A percentile compares a stretch with the other conserved stretches of the same genome.
Conservation (phyloP, 2,113 vertebrate genomes). For the Corythornis cristatus region DNA sequence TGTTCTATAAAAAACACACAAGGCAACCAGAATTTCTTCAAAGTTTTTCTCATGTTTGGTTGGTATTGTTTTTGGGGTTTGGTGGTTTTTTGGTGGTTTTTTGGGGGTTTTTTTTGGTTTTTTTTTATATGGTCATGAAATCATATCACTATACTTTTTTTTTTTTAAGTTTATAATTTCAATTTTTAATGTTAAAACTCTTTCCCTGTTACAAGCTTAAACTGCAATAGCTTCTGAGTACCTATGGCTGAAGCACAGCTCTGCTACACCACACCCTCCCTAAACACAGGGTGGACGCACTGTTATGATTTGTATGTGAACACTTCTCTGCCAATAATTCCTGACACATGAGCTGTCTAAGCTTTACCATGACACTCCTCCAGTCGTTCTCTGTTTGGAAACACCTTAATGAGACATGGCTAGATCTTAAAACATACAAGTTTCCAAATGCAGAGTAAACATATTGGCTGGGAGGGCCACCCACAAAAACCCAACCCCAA, state of each 20-base stretch:
- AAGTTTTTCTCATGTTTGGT: neutral
- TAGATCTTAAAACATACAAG: neutral
- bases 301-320: slow-evolving; percentile 39
- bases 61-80: neutral
- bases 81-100: neutral
- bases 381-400: neutral
- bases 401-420: neutral
- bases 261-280: slow-evolving; percentile 51
- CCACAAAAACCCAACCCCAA: neutral
- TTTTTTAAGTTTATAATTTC: slow-evolving; percentile 27
- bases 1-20: neutral
- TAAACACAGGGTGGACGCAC: slow-evolving; percentile 74
- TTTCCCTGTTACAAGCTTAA: slow-evolving; percentile 43
- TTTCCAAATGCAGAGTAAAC: slow-evolving; percentile 5
- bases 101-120: neutral
- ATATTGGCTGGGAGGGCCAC: neutral
- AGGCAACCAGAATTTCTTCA: neutral
- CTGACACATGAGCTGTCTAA: slow-evolving; percentile 34
- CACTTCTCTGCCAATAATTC: slow-evolving; percentile 64
- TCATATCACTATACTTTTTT: neutral
- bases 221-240: slow-evolving; percentile 45
- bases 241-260: slow-evolving; percentile 7
- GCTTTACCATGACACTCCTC: slow-evolving; percentile 15
- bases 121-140: slow-evolving; percentile 2
- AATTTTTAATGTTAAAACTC: slow-evolving; percentile 39